Percentiles rank a stretch among this genome's conserved stretches.
Conservation (phyloP, 2,797 vertebrate genomes). For the Liparis tanakae region DNA sequence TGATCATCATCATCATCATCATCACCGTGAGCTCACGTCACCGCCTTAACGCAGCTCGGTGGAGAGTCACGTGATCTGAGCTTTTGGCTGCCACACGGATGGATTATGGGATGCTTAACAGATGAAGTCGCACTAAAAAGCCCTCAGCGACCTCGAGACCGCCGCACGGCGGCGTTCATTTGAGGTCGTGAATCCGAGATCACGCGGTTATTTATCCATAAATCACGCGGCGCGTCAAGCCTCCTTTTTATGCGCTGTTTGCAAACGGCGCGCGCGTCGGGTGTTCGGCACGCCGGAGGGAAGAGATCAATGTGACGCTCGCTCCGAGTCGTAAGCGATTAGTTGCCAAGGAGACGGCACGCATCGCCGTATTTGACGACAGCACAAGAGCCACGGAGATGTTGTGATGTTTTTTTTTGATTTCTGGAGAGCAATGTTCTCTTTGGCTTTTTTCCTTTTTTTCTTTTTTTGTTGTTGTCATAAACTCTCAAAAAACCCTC, state of each 20-base stretch:
- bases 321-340: constrained; percentile 15
- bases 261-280: constrained; percentile 9
- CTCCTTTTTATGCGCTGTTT: constrained; percentile 45
- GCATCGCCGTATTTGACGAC: constrained; percentile 7
- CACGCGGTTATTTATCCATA: constrained; percentile 48
- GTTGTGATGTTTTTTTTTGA: not conserved
- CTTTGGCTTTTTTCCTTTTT: constrained; percentile 16
- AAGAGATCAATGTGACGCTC: constrained; percentile 39
- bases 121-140: constrained; percentile 55
- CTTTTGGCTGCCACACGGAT: constrained; percentile 65
- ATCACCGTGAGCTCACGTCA: constrained; percentile 23
- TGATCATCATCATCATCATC: too few species aligned
- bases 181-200: constrained; percentile 39
- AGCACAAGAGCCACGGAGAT: not conserved
- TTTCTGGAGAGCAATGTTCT: not conserved
- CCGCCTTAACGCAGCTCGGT: constrained; percentile 23
- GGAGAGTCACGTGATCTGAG: constrained; percentile 61
- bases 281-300: not conserved
- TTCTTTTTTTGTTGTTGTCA: not conserved
- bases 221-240: constrained; percentile 18
- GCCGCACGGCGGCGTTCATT: constrained; percentile 39
- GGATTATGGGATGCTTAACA: constrained; percentile 63
- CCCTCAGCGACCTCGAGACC: constrained; percentile 56
- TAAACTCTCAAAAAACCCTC: not conserved
- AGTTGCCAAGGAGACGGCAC: constrained; percentile 18